phyloP scores from a whole-genome alignment of 2,888 invertebrate species.

The Chrysotoxum bicinctum region DNA sequence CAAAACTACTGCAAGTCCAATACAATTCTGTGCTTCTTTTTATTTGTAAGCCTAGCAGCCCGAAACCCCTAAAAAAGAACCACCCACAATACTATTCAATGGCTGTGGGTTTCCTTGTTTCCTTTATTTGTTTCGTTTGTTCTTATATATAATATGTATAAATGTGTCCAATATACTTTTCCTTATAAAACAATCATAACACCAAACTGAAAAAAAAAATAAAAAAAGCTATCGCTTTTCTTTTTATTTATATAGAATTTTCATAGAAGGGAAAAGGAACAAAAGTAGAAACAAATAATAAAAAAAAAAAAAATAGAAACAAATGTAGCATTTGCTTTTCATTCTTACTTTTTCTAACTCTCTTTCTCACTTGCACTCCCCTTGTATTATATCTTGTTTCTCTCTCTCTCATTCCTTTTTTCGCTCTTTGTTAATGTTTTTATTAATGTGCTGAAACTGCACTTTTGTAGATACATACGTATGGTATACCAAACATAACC shows the following conservation, averaged over 20 bases:
- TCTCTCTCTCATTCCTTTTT: not conserved
- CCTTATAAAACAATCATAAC: slow-evolving; percentile 1
- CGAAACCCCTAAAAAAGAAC: not conserved
- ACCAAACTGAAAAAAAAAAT: not conserved
- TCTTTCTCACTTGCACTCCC: not conserved
- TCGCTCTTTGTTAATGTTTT: slow-evolving; percentile 4
- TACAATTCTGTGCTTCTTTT: slow-evolving; percentile 54
- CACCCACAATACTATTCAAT: not conserved
- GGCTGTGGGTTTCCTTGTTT: not conserved
- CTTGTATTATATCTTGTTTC: not conserved
- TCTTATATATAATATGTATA: not conserved
- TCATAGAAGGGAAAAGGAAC: not conserved
- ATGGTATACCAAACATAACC: not conserved
- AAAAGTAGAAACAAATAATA: slow-evolving; percentile 14
- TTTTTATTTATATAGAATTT: not conserved
- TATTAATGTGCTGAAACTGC: slow-evolving; percentile 20
- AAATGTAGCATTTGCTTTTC: slow-evolving; percentile 29
- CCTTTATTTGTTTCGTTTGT: not conserved
- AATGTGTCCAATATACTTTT: not conserved
- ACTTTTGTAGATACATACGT: not conserved
- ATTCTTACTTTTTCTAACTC: not conserved
- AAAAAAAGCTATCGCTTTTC: not conserved
- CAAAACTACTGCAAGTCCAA: slow-evolving; percentile 32
- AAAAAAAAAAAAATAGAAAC: slow-evolving; percentile 12
- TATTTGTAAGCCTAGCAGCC: not conserved